These are phyloP conservation scores for Pantelozetes paolii DNA, from an alignment of 2,888 invertebrate genomes.

Conservation along the genomic window DNA sequence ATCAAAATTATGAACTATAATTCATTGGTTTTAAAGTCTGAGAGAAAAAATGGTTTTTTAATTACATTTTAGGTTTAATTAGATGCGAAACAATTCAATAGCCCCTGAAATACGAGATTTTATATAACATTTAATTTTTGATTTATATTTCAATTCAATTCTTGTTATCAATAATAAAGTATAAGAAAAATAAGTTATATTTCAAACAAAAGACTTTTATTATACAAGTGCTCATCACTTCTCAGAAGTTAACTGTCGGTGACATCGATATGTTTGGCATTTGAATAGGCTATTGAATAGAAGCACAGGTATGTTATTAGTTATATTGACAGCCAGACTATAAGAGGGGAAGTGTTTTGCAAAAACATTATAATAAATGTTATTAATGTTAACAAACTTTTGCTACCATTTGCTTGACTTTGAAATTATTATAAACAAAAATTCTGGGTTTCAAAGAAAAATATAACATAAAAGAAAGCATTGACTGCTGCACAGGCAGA, in stretches of 20 bases:
- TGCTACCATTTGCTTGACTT: neutral
- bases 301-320: neutral
- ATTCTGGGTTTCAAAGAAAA: neutral
- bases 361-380: too few species aligned
- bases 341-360: too few species aligned
- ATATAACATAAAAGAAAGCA: neutral
- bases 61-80: too few species aligned
- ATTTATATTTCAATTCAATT: neutral
- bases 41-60: too few species aligned
- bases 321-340: too few species aligned
- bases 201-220: neutral
- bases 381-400: conserved; percentile 18
- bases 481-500: too few species aligned
- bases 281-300: neutral
- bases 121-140: neutral
- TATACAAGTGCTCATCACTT: neutral
- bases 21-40: too few species aligned
- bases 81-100: too few species aligned
- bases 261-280: neutral
- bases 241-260: neutral
- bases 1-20: too few species aligned
- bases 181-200: neutral
- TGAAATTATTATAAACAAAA: neutral
- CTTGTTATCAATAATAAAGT: neutral
- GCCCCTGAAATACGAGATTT: neutral